Conservation (phyloP, 2,113 vertebrate species). For the Paratilapia polleni region DNA sequence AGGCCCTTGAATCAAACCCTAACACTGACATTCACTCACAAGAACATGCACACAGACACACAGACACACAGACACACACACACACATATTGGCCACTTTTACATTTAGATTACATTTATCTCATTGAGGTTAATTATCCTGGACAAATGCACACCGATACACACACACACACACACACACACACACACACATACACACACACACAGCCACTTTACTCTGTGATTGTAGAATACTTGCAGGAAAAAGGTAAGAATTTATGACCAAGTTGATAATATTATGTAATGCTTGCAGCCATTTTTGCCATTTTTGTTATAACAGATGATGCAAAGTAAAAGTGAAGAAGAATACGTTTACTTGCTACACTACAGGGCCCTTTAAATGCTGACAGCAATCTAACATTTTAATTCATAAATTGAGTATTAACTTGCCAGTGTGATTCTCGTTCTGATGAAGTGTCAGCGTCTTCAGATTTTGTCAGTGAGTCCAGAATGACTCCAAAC, state of each 20-base stretch:
- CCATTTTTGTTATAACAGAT: not conserved
- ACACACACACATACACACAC: not conserved
- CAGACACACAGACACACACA: not conserved
- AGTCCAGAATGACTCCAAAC: not conserved
- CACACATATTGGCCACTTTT: not conserved
- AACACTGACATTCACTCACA: conserved; percentile 16
- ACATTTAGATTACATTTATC: conserved; percentile 28
- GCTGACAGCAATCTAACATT: conserved; percentile 3
- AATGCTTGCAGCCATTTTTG: not conserved
- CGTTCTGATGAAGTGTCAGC: not conserved
- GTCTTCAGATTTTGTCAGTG: not conserved
- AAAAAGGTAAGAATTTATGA: conserved; percentile 3
- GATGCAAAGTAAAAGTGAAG: conserved; percentile 11
- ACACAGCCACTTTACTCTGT: not conserved
- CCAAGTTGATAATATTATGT: not conserved
- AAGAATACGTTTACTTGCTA: not conserved
- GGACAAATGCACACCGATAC: not conserved
- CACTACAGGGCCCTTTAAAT: not conserved
- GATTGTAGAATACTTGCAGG: not conserved
- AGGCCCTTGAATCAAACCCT: conserved; percentile 50
- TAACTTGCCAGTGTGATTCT: not conserved
- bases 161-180: not conserved
- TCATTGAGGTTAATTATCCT: conserved; percentile 22
- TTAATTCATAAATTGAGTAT: not conserved
- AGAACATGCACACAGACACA: conserved; percentile 8